These are phyloP conservation scores for Gallinago media DNA, from an alignment of 2,113 vertebrate species.

Conservation along the genomic window DNA sequence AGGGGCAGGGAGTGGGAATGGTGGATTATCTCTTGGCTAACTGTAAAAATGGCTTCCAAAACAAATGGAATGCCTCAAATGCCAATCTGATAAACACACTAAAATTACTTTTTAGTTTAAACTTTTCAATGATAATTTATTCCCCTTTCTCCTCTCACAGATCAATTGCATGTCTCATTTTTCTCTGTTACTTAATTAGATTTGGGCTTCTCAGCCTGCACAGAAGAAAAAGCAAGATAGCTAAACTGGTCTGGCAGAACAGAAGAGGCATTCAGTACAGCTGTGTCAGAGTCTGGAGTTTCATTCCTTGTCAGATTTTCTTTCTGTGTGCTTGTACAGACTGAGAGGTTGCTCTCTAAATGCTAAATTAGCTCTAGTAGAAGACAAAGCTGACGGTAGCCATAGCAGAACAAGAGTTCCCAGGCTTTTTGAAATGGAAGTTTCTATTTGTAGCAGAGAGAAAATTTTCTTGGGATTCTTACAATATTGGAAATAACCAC, in stretches of 20 bases:
- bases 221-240: constrained; percentile 5
- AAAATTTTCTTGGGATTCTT: background rate
- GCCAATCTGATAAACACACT: background rate
- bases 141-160: background rate
- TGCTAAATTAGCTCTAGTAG: background rate
- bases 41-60: constrained; percentile 6
- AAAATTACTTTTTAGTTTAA: constrained; percentile 32
- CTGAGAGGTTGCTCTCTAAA: background rate
- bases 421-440: background rate
- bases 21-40: background rate
- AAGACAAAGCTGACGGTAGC: background rate
- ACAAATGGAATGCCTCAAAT: background rate
- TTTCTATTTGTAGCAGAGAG: background rate
- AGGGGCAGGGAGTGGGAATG: background rate
- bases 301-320: constrained; percentile 36
- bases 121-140: constrained; percentile 28
- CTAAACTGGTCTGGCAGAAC: constrained; percentile 30
- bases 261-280: constrained; percentile 34
- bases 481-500: background rate
- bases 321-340: background rate
- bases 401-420: background rate
- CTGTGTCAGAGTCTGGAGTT: constrained; percentile 21
- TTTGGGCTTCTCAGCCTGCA: background rate
- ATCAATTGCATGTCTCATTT: background rate
- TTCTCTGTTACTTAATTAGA: constrained; percentile 26